Evolutionary conservation across 2,113 vertebrate species (phyloP).

Genomic region (Menidia beryllina): DNA sequence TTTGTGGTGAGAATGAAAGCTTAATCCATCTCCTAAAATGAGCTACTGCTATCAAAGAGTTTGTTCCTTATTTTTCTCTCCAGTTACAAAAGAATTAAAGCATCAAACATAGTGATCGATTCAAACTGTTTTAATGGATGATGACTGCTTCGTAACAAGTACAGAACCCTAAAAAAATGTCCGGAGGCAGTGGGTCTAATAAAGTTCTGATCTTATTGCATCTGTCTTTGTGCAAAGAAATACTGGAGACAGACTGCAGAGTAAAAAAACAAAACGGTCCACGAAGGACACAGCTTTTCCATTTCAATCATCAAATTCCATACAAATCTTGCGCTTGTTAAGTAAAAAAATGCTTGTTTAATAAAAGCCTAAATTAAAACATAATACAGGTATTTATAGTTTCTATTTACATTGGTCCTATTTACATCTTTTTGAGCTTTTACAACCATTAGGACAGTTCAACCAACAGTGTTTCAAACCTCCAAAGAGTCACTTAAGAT

Average conservation of each 20-base stretch:
- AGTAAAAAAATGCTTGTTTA: slow-evolving; percentile 42
- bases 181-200: slow-evolving; percentile 12
- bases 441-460: slow-evolving; percentile 36
- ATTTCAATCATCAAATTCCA: neutral
- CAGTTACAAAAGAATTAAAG: neutral
- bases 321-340: slow-evolving; percentile 1
- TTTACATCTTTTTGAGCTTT: slow-evolving; percentile 71
- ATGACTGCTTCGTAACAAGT: slow-evolving; percentile 61
- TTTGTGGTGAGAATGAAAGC: neutral
- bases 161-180: slow-evolving; percentile 42
- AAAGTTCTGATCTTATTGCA: slow-evolving; percentile 1
- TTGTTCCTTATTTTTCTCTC: too few relatives aligned
- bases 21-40: accelerated
- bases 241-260: slow-evolving; percentile 41
- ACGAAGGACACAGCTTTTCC: slow-evolving; percentile 3
- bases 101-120: slow-evolving; percentile 15
- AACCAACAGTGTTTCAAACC: slow-evolving; percentile 27
- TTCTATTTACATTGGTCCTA: slow-evolving; percentile 77
- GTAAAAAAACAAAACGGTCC: neutral
- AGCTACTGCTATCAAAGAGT: too few relatives aligned
- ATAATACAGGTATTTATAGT: slow-evolving; percentile 44
- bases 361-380: slow-evolving; percentile 39
- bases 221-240: slow-evolving; percentile 15
- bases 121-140: slow-evolving; percentile 63
- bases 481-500: slow-evolving; percentile 17